Conservation (phyloP, 2,888 invertebrate genomes). For the Drosophila nigricruria region DNA sequence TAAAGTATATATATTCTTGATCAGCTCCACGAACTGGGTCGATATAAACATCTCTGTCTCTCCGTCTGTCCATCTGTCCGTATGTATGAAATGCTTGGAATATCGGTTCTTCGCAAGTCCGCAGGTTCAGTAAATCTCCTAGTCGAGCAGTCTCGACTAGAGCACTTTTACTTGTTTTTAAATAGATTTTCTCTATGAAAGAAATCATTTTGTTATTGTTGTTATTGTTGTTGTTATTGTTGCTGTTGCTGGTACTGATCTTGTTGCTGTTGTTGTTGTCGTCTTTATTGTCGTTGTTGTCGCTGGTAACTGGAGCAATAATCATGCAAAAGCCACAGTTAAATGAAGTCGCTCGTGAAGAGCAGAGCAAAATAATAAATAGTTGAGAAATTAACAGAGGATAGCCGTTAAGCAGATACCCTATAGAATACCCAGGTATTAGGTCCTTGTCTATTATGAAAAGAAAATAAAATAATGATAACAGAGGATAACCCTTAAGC, state of each 20-base stretch:
- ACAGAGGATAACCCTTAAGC: background rate
- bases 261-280: constrained; percentile 21
- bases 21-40: too few relatives aligned
- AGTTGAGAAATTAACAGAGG: constrained; percentile 23
- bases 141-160: background rate
- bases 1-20: too few relatives aligned
- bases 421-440: too few relatives aligned
- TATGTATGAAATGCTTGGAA: too few relatives aligned
- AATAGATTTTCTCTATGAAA: background rate
- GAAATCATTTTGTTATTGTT: background rate
- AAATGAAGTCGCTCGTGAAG: constrained; percentile 77
- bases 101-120: background rate
- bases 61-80: too few relatives aligned
- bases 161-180: background rate
- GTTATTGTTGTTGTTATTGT: constrained; percentile 25
- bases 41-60: too few relatives aligned
- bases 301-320: constrained; percentile 78
- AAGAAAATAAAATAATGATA: background rate
- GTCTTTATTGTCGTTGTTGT: constrained; percentile 40
- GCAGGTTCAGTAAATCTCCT: background rate
- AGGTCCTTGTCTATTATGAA: background rate
- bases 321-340: constrained; percentile 76
- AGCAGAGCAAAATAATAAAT: constrained; percentile 40
- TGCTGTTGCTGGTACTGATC: constrained; percentile 45
- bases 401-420: background rate